Percentiles rank a stretch among this genome's conserved stretches.
Conservation (phyloP, 2,888 invertebrate species). For the Micropterix aruncella region DNA sequence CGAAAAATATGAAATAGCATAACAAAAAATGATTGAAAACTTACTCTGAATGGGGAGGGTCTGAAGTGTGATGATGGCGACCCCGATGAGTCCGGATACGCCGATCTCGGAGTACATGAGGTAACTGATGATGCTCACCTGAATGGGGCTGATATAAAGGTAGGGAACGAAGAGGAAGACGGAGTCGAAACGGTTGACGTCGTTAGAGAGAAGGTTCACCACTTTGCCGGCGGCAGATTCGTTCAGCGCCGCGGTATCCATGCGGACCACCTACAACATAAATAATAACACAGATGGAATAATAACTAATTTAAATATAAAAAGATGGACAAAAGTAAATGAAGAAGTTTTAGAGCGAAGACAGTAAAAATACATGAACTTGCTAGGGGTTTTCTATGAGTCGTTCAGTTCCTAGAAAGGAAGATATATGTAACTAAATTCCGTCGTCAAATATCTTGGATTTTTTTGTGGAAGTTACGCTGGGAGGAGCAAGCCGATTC, state of each 20-base stretch:
- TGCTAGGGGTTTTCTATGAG: no score
- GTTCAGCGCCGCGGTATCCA: constrained; percentile 72
- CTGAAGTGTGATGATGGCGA: constrained; percentile 59
- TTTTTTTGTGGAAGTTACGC: no score
- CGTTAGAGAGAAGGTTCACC: constrained; percentile 86
- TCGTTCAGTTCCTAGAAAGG: no score
- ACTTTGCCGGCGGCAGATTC: constrained; percentile 83
- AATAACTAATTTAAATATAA: constrained; percentile 1
- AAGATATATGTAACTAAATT: no score
- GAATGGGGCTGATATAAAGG: constrained; percentile 76
- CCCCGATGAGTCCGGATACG: constrained; percentile 61
- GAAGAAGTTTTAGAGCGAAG: neutral
- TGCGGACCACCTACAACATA: constrained; percentile 40
- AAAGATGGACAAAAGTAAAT: neutral
- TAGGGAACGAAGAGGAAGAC: constrained; percentile 73
- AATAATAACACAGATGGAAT: neutral
- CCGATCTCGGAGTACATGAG: constrained; percentile 67
- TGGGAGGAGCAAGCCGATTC: no score
- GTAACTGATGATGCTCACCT: constrained; percentile 50
- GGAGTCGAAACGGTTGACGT: constrained; percentile 84
- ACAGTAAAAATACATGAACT: neutral
- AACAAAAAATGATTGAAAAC: no score
- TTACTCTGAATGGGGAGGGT: constrained; percentile 75
- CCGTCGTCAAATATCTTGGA: no score
- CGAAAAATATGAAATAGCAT: no score